A percentile compares a stretch with the other conserved stretches of the same genome.
Evolutionary conservation across 92 coral and sea anemone species (phyloP).

Genomic region (Phenganax subtilis): DNA sequence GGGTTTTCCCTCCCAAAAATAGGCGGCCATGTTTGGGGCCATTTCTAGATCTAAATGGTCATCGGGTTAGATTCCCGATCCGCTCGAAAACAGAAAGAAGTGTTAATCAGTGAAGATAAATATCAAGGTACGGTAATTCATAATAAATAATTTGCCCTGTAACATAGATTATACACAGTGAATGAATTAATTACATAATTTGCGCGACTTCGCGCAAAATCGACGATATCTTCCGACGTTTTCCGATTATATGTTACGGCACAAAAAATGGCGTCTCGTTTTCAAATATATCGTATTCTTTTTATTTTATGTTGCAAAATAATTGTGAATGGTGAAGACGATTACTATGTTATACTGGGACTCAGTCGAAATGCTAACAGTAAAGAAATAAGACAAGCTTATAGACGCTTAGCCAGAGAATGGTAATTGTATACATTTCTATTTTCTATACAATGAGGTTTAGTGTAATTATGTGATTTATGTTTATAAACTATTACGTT

Average conservation of each 20-base stretch:
- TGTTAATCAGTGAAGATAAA: too few species aligned
- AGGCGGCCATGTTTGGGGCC: too few species aligned
- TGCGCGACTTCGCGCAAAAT: background rate
- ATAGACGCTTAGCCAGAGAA: constrained; percentile 85
- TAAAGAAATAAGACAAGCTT: constrained; percentile 74
- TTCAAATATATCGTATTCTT: constrained; percentile 1
- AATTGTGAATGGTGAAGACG: constrained; percentile 54
- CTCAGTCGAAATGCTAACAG: constrained; percentile 72
- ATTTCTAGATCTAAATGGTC: too few species aligned
- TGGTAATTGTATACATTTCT: constrained; percentile 54
- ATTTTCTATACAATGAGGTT: background rate
- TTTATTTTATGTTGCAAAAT: constrained; percentile 17
- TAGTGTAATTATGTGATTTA: background rate
- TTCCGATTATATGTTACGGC: background rate
- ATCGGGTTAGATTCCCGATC: too few species aligned
- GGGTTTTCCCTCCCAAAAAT: too few species aligned
- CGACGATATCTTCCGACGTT: background rate
- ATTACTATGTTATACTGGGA: constrained; percentile 76
- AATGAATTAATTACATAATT: background rate
- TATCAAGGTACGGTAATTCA: too few species aligned
- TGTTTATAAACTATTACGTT: too few species aligned
- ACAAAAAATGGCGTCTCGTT: constrained; percentile 31
- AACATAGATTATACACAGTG: too few species aligned
- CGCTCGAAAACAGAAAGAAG: too few species aligned
- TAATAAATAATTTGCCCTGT: too few species aligned